Conservation (phyloP, 2,797 vertebrate species). For the Molossus molossus region DNA sequence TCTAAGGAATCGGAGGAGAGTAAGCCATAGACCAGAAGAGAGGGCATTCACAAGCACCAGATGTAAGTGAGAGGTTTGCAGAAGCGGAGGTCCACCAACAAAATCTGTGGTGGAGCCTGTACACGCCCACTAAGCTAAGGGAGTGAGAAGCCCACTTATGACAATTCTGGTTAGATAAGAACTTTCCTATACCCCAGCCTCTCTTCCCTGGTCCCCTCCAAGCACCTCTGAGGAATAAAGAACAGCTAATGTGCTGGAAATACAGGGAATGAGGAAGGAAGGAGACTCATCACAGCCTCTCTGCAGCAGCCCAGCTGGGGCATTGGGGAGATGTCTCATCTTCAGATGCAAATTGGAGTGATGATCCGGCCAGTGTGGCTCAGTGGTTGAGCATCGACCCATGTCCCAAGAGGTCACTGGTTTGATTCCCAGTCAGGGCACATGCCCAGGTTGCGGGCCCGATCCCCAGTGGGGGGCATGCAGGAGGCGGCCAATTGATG, state of each 20-base stretch:
- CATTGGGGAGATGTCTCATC: neutral
- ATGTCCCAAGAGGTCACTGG: no score
- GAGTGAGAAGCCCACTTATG: neutral
- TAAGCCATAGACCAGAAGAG: neutral
- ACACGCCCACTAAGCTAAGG: neutral
- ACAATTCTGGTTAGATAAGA: neutral
- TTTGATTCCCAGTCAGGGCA: no score
- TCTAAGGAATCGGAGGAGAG: conserved; percentile 5
- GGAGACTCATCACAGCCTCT: neutral
- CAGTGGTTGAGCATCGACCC: no score
- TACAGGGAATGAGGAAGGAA: neutral
- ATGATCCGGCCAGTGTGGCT: no score
- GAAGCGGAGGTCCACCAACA: neutral
- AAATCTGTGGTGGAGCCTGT: neutral
- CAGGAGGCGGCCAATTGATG: no score
- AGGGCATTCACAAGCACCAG: neutral
- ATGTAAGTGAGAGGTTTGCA: neutral
- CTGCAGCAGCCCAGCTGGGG: neutral
- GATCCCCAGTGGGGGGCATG: no score
- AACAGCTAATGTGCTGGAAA: neutral
- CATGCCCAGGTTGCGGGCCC: no score
- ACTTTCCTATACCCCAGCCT: neutral
- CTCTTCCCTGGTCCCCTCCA: neutral
- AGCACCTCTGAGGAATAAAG: neutral
- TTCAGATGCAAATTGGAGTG: neutral